These are phyloP conservation scores for Ianthella basta DNA, from an alignment of 37 sponge, comb jelly and placozoan species.

Conservation along the genomic window DNA sequence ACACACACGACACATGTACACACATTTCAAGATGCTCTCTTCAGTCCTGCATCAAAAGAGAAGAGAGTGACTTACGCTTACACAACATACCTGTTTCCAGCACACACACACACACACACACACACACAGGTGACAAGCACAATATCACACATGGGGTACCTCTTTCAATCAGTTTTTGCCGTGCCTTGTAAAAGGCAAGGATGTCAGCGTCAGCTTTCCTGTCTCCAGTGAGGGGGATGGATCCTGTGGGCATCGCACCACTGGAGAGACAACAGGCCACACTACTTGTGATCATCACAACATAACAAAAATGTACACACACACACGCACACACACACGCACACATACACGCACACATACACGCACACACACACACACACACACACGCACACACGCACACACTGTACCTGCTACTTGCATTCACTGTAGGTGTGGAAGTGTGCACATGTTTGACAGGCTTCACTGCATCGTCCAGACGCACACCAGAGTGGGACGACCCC, in stretches of 20 bases:
- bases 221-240: slow-evolving; percentile 88
- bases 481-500: no score
- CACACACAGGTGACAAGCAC: no score
- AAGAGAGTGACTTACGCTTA: background rate
- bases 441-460: no score
- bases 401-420: background rate
- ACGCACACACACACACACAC: slow-evolving; percentile 38
- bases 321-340: slow-evolving; percentile 48
- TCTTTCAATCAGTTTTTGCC: slow-evolving; percentile 75
- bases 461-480: no score
- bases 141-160: background rate
- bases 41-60: slow-evolving; percentile 1
- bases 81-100: no score
- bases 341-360: slow-evolving; percentile 47
- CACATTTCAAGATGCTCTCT: slow-evolving; percentile 28
- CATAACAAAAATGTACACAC: background rate
- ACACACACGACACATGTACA: slow-evolving; percentile 11
- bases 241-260: background rate
- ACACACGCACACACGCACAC: slow-evolving; percentile 30
- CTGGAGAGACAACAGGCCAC: background rate
- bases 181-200: slow-evolving; percentile 89
- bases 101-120: no score
- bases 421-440: no score
- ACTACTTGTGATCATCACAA: background rate
- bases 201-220: slow-evolving; percentile 90